These are phyloP conservation scores for Tretioscincus oriximinensis DNA, from an alignment of 2,113 vertebrate species.

Conservation along the genomic window DNA sequence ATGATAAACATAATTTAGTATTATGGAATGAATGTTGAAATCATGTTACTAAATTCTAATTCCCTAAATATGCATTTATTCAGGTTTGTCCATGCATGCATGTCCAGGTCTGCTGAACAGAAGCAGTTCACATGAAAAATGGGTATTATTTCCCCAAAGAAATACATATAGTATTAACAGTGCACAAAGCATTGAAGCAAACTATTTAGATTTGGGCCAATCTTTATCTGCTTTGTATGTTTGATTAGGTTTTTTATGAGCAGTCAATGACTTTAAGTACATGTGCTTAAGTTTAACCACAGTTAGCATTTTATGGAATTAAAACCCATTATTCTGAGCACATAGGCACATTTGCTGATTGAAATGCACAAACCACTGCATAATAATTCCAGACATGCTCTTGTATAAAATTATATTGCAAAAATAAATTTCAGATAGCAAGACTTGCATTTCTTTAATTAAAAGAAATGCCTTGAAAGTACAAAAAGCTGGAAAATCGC, in stretches of 20 bases:
- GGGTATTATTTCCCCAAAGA: conserved; percentile 3
- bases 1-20: conserved; percentile 28
- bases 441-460: conserved; percentile 46
- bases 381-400: conserved; percentile 32
- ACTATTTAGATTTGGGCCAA: neutral
- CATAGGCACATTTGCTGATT: conserved; percentile 29
- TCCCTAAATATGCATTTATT: neutral
- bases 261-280: neutral
- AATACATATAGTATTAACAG: conserved; percentile 7
- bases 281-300: neutral
- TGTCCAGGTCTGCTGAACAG: neutral
- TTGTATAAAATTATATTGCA: conserved; percentile 39
- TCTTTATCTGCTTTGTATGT: neutral
- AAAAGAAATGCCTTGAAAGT: conserved; percentile 46
- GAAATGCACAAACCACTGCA: conserved; percentile 21
- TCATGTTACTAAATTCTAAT: neutral
- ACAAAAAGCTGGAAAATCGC: conserved; percentile 43
- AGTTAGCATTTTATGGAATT: neutral
- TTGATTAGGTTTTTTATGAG: neutral
- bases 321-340: conserved; percentile 24
- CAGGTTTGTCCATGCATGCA: neutral
- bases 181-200: neutral
- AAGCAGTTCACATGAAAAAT: conserved; percentile 15
- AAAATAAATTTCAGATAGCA: conserved; percentile 47
- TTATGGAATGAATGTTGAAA: neutral